Percentiles rank a stretch among this genome's conserved stretches.
phyloP scores from a whole-genome alignment of 2,113 vertebrate species.

The Vulpes lagopus region DNA sequence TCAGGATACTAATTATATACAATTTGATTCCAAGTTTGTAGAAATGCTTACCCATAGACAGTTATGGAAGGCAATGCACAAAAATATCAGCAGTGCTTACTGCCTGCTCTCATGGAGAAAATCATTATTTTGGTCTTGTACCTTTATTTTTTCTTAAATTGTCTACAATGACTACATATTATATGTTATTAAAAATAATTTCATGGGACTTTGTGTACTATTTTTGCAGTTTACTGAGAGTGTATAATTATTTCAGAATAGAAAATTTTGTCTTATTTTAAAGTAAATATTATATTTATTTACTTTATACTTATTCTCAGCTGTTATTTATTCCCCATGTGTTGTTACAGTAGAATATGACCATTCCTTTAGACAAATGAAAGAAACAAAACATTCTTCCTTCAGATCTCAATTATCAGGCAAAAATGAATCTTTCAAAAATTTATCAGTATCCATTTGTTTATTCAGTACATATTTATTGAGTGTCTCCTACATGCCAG shows the following conservation, averaged over 20 bases:
- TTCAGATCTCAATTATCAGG: background rate
- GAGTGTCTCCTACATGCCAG: background rate
- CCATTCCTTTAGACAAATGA: background rate
- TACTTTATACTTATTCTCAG: background rate
- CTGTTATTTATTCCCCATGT: background rate
- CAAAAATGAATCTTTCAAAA: background rate
- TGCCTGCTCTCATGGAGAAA: background rate
- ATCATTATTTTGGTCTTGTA: background rate
- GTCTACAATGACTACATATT: background rate
- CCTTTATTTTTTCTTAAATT: background rate
- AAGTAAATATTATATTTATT: background rate
- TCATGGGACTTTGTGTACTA: background rate
- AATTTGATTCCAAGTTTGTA: background rate
- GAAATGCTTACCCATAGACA: background rate
- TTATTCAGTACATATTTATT: background rate
- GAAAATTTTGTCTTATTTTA: background rate
- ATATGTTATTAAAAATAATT: background rate
- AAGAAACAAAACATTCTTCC: background rate
- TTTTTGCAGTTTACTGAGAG: background rate
- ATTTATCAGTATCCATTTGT: background rate
- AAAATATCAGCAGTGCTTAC: background rate
- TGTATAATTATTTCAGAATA: slow-evolving; percentile 5
- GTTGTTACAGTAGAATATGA: background rate
- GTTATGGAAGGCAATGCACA: background rate
- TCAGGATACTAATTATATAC: background rate